Conservation (phyloP, 2,797 vertebrate species). For the Notolepis coatsorum region DNA sequence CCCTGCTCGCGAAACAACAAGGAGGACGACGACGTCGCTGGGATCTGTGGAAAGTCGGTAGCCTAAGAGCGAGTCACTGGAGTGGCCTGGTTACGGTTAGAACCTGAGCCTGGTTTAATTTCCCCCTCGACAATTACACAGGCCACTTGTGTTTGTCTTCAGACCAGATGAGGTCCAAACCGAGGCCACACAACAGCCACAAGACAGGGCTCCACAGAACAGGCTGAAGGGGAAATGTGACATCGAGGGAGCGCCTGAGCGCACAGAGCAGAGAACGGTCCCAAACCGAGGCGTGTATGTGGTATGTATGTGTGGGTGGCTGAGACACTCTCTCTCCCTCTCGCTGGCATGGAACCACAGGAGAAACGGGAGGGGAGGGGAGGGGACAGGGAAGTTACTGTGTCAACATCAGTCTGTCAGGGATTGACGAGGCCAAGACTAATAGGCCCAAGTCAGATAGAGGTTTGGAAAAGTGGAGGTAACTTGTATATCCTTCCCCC, state of each 20-base stretch:
- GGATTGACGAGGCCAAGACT: no score
- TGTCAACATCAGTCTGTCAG: no score
- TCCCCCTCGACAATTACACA: slow-evolving; percentile 13
- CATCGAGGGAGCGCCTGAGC: not conserved
- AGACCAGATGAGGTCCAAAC: slow-evolving; percentile 13
- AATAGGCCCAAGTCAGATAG: no score
- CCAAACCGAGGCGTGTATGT: not conserved
- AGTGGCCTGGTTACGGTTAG: not conserved
- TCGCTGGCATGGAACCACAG: not conserved
- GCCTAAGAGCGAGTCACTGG: not conserved
- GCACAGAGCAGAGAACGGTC: not conserved
- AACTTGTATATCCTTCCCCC: no score
- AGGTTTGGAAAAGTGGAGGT: no score
- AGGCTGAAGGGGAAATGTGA: slow-evolving; percentile 5
- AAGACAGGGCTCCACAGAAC: slow-evolving; percentile 1
- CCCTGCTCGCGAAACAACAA: not conserved
- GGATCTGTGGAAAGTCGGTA: not conserved
- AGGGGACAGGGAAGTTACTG: no score
- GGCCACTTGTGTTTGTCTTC: slow-evolving; percentile 2
- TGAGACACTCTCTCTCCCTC: not conserved
- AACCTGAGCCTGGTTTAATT: not conserved
- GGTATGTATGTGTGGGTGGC: slow-evolving; percentile 28
- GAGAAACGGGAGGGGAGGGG: no score
- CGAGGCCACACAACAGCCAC: slow-evolving; percentile 15
- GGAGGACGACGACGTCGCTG: not conserved